phyloP scores from a whole-genome alignment of 2,888 invertebrate species.

The Idaea biselata region DNA sequence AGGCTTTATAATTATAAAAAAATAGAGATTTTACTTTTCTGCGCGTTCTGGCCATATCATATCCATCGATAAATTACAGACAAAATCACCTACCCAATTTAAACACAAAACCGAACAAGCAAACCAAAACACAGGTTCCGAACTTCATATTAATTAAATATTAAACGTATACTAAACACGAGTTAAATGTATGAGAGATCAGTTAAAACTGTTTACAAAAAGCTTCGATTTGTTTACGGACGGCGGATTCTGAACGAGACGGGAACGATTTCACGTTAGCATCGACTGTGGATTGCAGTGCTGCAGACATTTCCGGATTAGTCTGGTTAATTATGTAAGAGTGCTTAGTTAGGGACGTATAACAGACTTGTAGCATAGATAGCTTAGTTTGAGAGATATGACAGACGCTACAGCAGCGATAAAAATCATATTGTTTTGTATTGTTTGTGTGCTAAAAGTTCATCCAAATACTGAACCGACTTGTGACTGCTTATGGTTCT shows the following conservation, averaged over 20 bases:
- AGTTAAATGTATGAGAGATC: constrained; percentile 27
- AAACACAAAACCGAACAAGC: neutral
- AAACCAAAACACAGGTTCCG: neutral
- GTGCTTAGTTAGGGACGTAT: no score
- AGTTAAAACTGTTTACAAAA: constrained; percentile 36
- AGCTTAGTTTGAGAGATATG: no score
- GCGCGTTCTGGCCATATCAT: no score
- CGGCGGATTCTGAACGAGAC: neutral
- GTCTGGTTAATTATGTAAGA: no score
- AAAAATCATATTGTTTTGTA: no score
- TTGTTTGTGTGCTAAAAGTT: no score
- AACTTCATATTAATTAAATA: constrained; percentile 9
- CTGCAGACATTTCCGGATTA: constrained; percentile 81
- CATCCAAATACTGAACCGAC: no score
- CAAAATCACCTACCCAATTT: constrained; percentile 17
- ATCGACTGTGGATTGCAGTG: constrained; percentile 32
- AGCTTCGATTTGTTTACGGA: constrained; percentile 15
- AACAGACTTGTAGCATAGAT: no score
- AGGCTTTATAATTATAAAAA: no score
- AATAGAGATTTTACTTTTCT: no score
- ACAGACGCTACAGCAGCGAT: no score
- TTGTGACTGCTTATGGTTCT: no score
- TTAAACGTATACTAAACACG: constrained; percentile 17
- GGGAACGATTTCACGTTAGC: neutral
- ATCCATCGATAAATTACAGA: neutral